These are phyloP conservation scores for Drosophila tropicalis DNA, from an alignment of 1,140 invertebrate genomes.

Conservation along the genomic window DNA sequence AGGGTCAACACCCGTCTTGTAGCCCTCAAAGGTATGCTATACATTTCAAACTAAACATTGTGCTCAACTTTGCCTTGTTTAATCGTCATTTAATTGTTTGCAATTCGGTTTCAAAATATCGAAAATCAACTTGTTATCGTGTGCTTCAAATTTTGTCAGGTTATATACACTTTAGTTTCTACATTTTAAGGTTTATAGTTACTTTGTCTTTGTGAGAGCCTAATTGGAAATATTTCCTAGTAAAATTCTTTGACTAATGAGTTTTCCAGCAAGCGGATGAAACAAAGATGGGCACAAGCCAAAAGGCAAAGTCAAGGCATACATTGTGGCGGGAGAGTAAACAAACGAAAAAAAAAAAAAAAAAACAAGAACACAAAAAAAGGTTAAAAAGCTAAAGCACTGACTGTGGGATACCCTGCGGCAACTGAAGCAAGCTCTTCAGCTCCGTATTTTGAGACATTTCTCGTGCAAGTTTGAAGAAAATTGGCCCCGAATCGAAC, in stretches of 20 bases:
- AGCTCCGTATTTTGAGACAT: no score
- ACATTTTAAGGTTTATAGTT: neutral
- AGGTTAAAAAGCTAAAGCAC: no score
- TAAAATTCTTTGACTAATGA: constrained; percentile 59
- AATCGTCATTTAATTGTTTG: no score
- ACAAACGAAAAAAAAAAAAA: no score
- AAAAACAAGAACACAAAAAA: constrained; percentile 4
- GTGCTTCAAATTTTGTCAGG: neutral
- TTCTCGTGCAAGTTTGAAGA: no score
- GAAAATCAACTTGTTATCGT: no score
- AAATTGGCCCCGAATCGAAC: no score
- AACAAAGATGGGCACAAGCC: constrained; percentile 23
- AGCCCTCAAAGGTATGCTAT: constrained; percentile 41
- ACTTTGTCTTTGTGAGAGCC: constrained; percentile 22
- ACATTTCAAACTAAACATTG: neutral
- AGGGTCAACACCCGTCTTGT: neutral
- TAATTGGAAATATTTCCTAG: constrained; percentile 53
- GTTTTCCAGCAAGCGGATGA: constrained; percentile 52
- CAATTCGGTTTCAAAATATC: no score
- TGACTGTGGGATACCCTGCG: no score
- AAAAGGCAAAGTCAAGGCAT: neutral
- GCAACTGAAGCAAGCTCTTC: no score
- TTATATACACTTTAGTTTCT: neutral
- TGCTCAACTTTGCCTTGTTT: no score
- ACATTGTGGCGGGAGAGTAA: neutral